phyloP scores from a whole-genome alignment of 2,113 vertebrate genomes.

The Leiothrix lutea region DNA sequence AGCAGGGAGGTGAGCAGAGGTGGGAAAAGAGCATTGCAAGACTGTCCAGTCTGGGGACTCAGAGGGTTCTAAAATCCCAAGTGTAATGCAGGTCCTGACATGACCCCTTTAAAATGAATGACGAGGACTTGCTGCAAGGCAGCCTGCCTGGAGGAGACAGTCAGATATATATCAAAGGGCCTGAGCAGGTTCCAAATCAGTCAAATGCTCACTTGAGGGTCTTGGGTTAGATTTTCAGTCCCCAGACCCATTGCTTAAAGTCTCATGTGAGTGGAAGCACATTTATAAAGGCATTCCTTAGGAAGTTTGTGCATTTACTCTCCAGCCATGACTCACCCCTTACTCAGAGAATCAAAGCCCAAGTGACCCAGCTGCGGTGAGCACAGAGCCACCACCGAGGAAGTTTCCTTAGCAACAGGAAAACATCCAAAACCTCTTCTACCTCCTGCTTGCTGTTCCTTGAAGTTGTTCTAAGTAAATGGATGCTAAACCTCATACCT shows the following conservation, averaged over 20 bases:
- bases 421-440: constrained; percentile 42
- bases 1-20: not conserved
- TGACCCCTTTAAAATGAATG: not conserved
- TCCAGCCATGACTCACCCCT: not conserved
- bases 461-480: constrained; percentile 28
- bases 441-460: constrained; percentile 14
- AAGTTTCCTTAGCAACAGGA: constrained; percentile 62
- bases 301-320: not conserved
- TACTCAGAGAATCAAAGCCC: not conserved
- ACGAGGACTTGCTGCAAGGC: not conserved
- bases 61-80: not conserved
- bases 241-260: not conserved
- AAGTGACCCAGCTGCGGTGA: constrained; percentile 28
- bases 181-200: not conserved
- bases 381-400: not conserved
- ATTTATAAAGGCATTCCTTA: accelerated
- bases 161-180: not conserved
- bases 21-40: not conserved
- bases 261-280: not conserved
- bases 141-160: not conserved
- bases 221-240: not conserved
- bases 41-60: not conserved
- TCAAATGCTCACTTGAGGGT: not conserved
- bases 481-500: constrained; percentile 30
- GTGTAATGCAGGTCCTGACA: not conserved